phyloP scores from a whole-genome alignment of 1,140 invertebrate genomes.

The Mylabris phalerata region DNA sequence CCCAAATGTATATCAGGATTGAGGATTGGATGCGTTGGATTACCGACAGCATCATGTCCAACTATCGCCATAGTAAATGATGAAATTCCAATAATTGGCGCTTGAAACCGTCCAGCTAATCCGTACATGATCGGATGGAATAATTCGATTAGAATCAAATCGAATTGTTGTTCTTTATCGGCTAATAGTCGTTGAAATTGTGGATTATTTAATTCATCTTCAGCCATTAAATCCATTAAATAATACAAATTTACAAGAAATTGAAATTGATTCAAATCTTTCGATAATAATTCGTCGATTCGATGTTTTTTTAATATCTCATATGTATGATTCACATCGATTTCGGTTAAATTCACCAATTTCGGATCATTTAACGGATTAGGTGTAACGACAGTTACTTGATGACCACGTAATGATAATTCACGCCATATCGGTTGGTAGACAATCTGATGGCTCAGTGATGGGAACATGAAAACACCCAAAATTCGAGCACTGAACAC shows the following conservation, averaged over 20 bases:
- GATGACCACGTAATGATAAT: constrained; percentile 34
- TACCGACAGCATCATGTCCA: constrained; percentile 32
- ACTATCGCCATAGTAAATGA: not conserved
- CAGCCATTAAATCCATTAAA: not conserved
- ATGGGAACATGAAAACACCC: not conserved
- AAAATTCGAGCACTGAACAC: not conserved
- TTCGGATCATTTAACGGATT: constrained; percentile 23
- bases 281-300: not conserved
- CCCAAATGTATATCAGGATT: constrained; percentile 38
- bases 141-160: constrained; percentile 23
- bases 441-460: not conserved
- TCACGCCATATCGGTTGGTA: constrained; percentile 12
- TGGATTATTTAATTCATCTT: constrained; percentile 31
- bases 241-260: not conserved
- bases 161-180: constrained; percentile 22
- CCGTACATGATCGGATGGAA: constrained; percentile 2
- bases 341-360: constrained; percentile 18
- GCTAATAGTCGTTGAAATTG: constrained; percentile 20
- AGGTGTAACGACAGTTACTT: constrained; percentile 36
- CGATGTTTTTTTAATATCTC: not conserved
- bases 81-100: constrained; percentile 5
- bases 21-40: constrained; percentile 38
- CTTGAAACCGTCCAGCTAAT: not conserved
- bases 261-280: not conserved
- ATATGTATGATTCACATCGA: constrained; percentile 12